These are phyloP conservation scores for Mycogona germanica DNA, from an alignment of 2,888 invertebrate species.

Conservation along the genomic window DNA sequence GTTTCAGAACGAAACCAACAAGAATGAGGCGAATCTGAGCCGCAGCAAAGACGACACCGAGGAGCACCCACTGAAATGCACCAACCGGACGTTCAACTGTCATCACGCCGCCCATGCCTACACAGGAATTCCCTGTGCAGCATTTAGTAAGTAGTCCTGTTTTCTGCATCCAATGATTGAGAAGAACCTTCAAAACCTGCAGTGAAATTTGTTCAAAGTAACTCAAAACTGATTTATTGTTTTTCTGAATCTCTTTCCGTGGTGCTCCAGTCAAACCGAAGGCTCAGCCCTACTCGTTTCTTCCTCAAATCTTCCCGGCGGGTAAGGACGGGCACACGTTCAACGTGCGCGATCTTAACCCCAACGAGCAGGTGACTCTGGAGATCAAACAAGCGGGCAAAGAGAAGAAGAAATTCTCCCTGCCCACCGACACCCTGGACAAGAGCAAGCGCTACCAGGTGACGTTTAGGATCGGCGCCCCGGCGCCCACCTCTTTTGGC, in stretches of 20 bases:
- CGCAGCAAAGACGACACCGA: constrained; percentile 19
- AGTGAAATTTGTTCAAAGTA: background rate
- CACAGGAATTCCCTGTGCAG: constrained; percentile 75
- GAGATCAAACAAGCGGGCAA: constrained; percentile 78
- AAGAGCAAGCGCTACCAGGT: constrained; percentile 84
- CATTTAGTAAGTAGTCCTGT: constrained; percentile 53
- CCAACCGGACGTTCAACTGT: constrained; percentile 76
- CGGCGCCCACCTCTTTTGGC: background rate
- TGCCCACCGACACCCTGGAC: constrained; percentile 75
- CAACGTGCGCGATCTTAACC: constrained; percentile 21
- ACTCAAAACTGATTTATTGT: background rate
- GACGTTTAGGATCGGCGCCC: constrained; percentile 59
- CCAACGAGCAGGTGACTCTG: constrained; percentile 38
- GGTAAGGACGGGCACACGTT: constrained; percentile 27
- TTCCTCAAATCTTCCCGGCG: constrained; percentile 18
- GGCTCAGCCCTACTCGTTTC: constrained; percentile 3
- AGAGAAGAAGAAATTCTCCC: constrained; percentile 64
- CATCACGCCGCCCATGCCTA: constrained; percentile 85
- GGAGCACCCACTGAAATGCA: constrained; percentile 63
- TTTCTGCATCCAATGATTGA: background rate
- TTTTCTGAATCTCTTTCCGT: background rate
- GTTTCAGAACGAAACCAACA: too few relatives aligned
- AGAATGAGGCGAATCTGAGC: constrained; percentile 28
- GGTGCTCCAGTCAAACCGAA: constrained; percentile 7
- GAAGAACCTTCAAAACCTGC: background rate